phyloP scores from a whole-genome alignment of 2,888 invertebrate genomes.

The Sesamia inferens region DNA sequence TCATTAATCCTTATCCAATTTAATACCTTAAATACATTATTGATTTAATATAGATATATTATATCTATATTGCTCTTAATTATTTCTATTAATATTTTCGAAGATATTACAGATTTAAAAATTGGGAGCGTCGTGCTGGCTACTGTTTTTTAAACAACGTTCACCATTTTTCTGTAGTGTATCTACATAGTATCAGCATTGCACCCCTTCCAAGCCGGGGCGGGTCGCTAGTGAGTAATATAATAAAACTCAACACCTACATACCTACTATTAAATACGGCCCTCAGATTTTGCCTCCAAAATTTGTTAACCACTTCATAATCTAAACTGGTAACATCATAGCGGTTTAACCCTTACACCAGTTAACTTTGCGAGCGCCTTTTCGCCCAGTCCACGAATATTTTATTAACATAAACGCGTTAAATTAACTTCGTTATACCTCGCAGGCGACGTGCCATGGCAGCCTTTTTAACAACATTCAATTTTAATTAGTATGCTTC shows the following conservation, averaged over 20 bases:
- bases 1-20: too few species aligned
- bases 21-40: too few species aligned
- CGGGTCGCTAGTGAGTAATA: not conserved
- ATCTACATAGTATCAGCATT: too few species aligned
- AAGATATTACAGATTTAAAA: too few species aligned
- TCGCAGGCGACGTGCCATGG: constrained; percentile 65
- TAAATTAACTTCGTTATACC: constrained; percentile 75
- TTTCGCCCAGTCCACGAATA: constrained; percentile 74
- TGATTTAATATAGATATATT: too few species aligned
- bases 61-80: too few species aligned
- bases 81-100: too few species aligned
- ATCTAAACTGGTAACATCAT: constrained; percentile 68
- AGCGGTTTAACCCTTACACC: constrained; percentile 67
- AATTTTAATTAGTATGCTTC: constrained; percentile 70
- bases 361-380: constrained; percentile 67
- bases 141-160: too few species aligned
- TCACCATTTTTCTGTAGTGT: too few species aligned
- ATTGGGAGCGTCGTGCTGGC: too few species aligned
- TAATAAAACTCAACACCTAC: constrained; percentile 25
- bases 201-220: too few species aligned
- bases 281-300: constrained; percentile 53
- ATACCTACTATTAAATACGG: constrained; percentile 29
- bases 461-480: constrained; percentile 71
- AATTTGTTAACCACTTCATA: constrained; percentile 63
- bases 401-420: constrained; percentile 80